Evolutionary conservation across 2,888 invertebrate species (phyloP).

Genomic region (Zygogramma bicolorata): DNA sequence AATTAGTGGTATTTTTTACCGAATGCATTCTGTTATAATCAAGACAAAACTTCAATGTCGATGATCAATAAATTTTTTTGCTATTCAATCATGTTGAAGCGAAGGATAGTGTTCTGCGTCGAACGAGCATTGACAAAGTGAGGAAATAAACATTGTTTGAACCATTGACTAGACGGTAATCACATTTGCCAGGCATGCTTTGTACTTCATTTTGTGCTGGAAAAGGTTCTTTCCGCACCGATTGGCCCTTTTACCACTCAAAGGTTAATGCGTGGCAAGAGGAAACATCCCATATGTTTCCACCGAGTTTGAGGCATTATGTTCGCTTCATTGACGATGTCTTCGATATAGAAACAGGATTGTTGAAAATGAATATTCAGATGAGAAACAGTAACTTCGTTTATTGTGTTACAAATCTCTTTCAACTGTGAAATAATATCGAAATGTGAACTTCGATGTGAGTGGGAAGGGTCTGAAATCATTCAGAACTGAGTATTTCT

Average conservation of each 20-base stretch:
- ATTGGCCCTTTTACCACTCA: constrained; percentile 63
- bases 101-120: not conserved
- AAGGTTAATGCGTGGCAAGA: constrained; percentile 66
- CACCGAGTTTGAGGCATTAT: constrained; percentile 61
- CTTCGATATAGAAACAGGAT: constrained; percentile 42
- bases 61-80: not conserved
- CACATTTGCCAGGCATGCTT: constrained; percentile 63
- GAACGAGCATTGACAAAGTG: constrained; percentile 35
- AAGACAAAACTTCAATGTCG: too few species aligned
- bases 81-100: not conserved
- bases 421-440: too few species aligned
- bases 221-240: constrained; percentile 60
- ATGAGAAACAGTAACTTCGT: not conserved
- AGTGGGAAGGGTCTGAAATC: too few species aligned
- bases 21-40: too few species aligned
- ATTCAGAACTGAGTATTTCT: too few species aligned
- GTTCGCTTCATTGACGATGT: constrained; percentile 60
- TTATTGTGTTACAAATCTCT: too few species aligned
- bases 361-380: not conserved
- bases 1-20: too few species aligned
- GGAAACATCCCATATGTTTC: constrained; percentile 65
- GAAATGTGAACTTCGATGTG: too few species aligned
- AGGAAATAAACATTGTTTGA: constrained; percentile 59
- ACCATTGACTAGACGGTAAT: constrained; percentile 63
- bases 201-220: constrained; percentile 63